A percentile compares a stretch with the other conserved stretches of the same genome.
Evolutionary conservation across 2,888 invertebrate species (phyloP).

Genomic region (Disparrhopalites patrizii): DNA sequence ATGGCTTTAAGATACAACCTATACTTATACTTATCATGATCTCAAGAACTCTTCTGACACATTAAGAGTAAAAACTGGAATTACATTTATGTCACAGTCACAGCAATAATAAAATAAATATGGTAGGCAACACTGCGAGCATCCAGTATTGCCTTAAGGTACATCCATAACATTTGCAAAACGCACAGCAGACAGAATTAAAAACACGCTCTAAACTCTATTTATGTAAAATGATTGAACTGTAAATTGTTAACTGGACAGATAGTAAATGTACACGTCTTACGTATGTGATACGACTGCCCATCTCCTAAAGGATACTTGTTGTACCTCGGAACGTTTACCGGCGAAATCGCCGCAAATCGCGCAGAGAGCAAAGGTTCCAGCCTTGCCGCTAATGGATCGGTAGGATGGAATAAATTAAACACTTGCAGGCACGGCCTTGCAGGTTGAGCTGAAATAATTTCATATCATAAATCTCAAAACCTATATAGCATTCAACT

Average conservation of each 20-base stretch:
- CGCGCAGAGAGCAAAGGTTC: constrained; percentile 85
- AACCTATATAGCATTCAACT: no score
- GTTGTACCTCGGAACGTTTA: constrained; percentile 92
- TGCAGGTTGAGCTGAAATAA: constrained; percentile 52
- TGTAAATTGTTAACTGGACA: background rate
- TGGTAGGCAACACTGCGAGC: background rate
- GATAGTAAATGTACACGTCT: constrained; percentile 51
- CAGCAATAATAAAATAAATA: background rate
- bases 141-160: constrained; percentile 4
- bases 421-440: constrained; percentile 90
- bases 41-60: background rate
- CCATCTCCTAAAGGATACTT: constrained; percentile 98
- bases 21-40: background rate
- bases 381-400: constrained; percentile 87
- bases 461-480: background rate
- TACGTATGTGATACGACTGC: constrained; percentile 86
- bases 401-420: constrained; percentile 97
- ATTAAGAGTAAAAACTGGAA: background rate
- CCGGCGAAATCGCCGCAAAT: constrained; percentile 85
- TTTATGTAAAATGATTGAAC: background rate
- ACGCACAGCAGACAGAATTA: constrained; percentile 26
- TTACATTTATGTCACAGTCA: no score
- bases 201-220: constrained; percentile 31
- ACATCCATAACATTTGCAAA: constrained; percentile 7
- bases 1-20: background rate